Conservation (phyloP, 2,113 vertebrate genomes). For the Alectura lathami region DNA sequence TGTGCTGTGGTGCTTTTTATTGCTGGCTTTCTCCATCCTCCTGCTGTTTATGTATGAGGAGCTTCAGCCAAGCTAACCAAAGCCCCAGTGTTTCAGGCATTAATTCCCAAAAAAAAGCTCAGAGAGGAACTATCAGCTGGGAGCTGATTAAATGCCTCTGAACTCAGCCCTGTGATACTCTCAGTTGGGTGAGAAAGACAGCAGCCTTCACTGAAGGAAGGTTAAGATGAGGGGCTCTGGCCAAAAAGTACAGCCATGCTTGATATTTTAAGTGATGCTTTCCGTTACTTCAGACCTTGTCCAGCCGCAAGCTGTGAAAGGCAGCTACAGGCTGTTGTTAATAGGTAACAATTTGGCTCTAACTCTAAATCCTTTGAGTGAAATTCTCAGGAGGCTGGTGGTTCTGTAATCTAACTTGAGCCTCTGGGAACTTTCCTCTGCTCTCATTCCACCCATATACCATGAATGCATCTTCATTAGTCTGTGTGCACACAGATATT, state of each 20-base stretch:
- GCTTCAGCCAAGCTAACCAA: not conserved
- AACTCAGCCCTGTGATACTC: not conserved
- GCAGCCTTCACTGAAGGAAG: not conserved
- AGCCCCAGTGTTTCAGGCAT: not conserved
- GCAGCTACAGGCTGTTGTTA: not conserved
- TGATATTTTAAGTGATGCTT: not conserved
- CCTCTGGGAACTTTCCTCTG: not conserved
- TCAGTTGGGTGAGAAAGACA: not conserved
- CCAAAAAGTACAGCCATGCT: not conserved
- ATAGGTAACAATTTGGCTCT: slow-evolving; percentile 6
- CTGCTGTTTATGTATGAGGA: slow-evolving; percentile 38
- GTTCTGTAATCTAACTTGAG: not conserved
- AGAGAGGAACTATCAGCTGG: not conserved
- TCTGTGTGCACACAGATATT: not conserved
- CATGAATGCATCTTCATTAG: slow-evolving; percentile 29
- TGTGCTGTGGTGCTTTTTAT: not conserved
- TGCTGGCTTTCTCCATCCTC: not conserved
- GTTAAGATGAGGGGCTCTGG: not conserved
- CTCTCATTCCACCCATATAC: not conserved
- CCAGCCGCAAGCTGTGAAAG: not conserved
- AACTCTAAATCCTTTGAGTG: not conserved
- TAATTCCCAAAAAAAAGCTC: slow-evolving; percentile 38
- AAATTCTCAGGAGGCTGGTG: not conserved
- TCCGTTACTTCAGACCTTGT: not conserved
- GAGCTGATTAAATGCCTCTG: slow-evolving; percentile 26